Evolutionary conservation across 2,113 vertebrate genomes (phyloP).

Genomic region (Dicaeum eximium): DNA sequence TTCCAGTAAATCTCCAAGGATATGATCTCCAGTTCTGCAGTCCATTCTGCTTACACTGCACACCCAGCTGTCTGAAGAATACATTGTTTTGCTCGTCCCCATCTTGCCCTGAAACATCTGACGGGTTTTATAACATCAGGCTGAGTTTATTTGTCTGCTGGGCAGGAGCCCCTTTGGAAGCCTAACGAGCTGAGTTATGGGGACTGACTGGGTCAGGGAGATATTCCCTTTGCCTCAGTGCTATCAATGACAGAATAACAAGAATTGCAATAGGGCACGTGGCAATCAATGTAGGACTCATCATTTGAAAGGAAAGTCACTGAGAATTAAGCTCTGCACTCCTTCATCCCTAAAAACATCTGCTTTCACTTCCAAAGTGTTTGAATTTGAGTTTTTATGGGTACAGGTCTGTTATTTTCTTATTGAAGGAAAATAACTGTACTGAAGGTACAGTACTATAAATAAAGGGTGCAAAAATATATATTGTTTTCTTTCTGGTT

Average conservation of each 20-base stretch:
- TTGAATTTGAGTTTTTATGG: background rate
- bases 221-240: background rate
- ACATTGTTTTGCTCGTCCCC: background rate
- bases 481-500: background rate
- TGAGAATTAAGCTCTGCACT: background rate
- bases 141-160: slow-evolving; percentile 4
- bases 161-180: background rate
- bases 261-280: background rate
- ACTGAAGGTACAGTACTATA: background rate
- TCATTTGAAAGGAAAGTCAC: background rate
- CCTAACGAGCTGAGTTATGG: background rate
- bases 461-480: background rate
- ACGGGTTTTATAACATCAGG: background rate
- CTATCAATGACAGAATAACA: background rate
- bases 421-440: background rate
- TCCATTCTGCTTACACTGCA: background rate
- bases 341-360: background rate
- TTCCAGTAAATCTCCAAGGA: slow-evolving; percentile 3
- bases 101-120: slow-evolving; percentile 10
- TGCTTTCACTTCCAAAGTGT: background rate
- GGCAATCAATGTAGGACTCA: background rate
- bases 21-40: background rate
- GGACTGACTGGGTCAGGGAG: background rate
- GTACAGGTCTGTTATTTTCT: background rate
- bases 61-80: background rate